Conservation (phyloP, 2,797 vertebrate species). For the Artibeus lituratus region DNA sequence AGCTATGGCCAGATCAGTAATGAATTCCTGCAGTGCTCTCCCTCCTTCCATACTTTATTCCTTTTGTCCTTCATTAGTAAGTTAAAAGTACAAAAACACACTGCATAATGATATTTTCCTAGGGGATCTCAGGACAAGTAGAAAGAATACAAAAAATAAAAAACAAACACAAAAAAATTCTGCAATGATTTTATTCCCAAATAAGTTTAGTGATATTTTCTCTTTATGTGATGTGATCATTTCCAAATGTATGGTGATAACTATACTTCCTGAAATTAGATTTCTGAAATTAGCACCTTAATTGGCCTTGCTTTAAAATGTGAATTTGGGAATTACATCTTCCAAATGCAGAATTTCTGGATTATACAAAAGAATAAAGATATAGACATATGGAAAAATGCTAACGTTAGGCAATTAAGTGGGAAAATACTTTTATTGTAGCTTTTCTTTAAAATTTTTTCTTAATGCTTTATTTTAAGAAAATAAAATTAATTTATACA, state of each 20-base stretch:
- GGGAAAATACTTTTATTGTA: not conserved
- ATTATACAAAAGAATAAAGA: slow-evolving; percentile 71
- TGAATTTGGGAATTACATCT: slow-evolving; percentile 75
- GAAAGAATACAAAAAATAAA: not conserved
- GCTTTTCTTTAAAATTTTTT: slow-evolving; percentile 29
- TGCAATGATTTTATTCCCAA: not conserved
- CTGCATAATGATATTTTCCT: not conserved
- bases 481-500: not conserved
- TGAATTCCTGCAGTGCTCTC: not conserved
- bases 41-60: not conserved
- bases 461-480: not conserved
- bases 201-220: slow-evolving; percentile 22
- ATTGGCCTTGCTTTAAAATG: slow-evolving; percentile 79
- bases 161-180: not conserved
- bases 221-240: slow-evolving; percentile 43
- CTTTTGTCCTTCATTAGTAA: not conserved
- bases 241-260: slow-evolving; percentile 56
- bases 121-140: not conserved
- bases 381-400: slow-evolving; percentile 63
- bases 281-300: slow-evolving; percentile 79
- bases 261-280: slow-evolving; percentile 76
- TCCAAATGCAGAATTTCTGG: slow-evolving; percentile 76
- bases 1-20: not conserved
- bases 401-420: slow-evolving; percentile 40
- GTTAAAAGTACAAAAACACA: not conserved